Evolutionary conservation across 1,140 invertebrate species (phyloP).

Genomic region (Chelonus insularis): DNA sequence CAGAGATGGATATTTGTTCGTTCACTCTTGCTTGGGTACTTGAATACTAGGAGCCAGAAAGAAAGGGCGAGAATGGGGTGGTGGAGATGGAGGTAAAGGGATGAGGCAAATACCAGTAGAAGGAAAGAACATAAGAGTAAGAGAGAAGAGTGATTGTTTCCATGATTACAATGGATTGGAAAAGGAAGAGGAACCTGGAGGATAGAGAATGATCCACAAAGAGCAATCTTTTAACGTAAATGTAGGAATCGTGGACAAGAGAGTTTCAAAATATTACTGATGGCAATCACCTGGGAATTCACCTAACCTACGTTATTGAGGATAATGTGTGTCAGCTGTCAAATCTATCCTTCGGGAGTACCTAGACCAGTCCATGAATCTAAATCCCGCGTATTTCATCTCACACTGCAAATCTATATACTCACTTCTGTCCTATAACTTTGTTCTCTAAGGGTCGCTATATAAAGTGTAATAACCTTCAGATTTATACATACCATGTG

Average conservation of each 20-base stretch:
- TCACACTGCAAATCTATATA: too few relatives aligned
- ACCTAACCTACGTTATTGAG: constrained; percentile 27
- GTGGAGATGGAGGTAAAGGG: neutral
- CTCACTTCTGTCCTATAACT: too few relatives aligned
- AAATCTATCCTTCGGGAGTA: constrained; percentile 16
- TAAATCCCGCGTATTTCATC: constrained; percentile 26
- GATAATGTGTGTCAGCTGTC: constrained; percentile 41
- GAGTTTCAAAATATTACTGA: constrained; percentile 54
- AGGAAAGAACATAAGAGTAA: constrained; percentile 32
- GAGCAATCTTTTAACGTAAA: constrained; percentile 57
- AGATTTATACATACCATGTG: too few relatives aligned
- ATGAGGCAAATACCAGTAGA: constrained; percentile 13
- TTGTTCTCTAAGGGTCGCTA: too few relatives aligned
- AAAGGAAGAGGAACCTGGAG: constrained; percentile 20
- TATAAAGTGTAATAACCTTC: too few relatives aligned
- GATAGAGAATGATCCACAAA: neutral
- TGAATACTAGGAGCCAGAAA: neutral
- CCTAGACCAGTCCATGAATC: constrained; percentile 3
- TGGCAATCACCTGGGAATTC: constrained; percentile 38
- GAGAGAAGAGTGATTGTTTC: constrained; percentile 58
- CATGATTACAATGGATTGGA: constrained; percentile 57
- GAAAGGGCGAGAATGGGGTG: constrained; percentile 1
- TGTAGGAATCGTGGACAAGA: constrained; percentile 52
- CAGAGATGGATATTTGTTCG: constrained; percentile 1
- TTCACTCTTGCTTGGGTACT: neutral